Evolutionary conservation across 2,888 invertebrate genomes (phyloP).

Genomic region (Agapostemon virescens): DNA sequence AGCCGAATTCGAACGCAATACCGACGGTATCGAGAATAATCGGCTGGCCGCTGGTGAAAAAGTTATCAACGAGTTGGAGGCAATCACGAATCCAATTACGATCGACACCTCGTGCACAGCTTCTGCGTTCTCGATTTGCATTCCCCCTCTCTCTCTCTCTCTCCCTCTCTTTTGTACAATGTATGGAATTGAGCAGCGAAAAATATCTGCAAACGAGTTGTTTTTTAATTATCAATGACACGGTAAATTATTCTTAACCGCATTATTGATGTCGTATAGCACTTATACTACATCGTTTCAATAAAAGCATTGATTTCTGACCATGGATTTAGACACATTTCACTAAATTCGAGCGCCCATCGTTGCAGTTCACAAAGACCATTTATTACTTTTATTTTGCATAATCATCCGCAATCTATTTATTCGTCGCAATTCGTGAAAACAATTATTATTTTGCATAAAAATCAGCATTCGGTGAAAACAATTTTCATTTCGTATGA

Average conservation of each 20-base stretch:
- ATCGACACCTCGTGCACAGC: slow-evolving; percentile 26
- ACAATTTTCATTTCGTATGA: too few species aligned
- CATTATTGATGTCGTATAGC: background rate
- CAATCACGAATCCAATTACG: slow-evolving; percentile 55
- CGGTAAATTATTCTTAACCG: background rate
- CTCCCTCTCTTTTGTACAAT: background rate
- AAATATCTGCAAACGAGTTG: background rate
- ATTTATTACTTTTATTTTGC: too few species aligned
- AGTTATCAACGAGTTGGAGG: slow-evolving; percentile 43
- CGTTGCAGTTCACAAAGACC: too few species aligned
- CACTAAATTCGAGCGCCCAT: too few species aligned
- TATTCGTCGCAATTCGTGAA: too few species aligned
- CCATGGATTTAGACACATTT: too few species aligned
- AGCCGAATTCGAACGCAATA: slow-evolving; percentile 30
- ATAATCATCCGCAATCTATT: too few species aligned
- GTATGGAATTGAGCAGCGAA: background rate
- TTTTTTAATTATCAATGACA: background rate
- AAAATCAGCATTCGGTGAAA: too few species aligned
- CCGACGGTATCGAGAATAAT: slow-evolving; percentile 36
- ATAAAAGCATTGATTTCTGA: too few species aligned
- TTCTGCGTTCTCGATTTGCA: slow-evolving; percentile 1
- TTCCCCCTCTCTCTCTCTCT: background rate
- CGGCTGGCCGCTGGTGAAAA: slow-evolving; percentile 28
- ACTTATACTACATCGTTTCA: background rate
- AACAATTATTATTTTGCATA: too few species aligned